phyloP scores from a whole-genome alignment of 2,888 invertebrate genomes.

The Agrilus cyanescens region DNA sequence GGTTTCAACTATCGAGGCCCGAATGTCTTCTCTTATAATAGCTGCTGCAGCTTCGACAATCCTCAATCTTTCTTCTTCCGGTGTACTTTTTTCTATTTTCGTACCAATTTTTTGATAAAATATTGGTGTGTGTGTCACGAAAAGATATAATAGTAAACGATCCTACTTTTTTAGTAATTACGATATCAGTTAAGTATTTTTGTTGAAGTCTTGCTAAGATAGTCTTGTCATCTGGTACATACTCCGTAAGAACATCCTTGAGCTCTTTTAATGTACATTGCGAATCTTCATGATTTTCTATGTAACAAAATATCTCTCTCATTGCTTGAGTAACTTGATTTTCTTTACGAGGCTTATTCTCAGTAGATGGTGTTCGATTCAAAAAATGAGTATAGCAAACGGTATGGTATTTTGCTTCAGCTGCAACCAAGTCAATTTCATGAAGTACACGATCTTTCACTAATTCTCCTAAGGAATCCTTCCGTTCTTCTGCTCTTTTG shows the following conservation, averaged over 20 bases:
- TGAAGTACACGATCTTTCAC: constrained; percentile 18
- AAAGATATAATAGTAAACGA: constrained; percentile 26
- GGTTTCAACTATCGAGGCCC: constrained; percentile 25
- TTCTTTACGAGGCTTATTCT: constrained; percentile 24
- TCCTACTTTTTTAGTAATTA: constrained; percentile 20
- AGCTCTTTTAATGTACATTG: constrained; percentile 30
- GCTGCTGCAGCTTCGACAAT: constrained; percentile 30
- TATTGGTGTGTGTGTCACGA: constrained; percentile 24
- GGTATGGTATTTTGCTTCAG: constrained; percentile 27
- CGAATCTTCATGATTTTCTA: constrained; percentile 22
- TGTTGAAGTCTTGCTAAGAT: constrained; percentile 23
- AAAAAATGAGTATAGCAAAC: constrained; percentile 27
- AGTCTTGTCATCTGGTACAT: constrained; percentile 26
- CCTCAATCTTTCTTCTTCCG: constrained; percentile 23
- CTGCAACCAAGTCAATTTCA: constrained; percentile 17
- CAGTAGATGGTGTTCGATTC: constrained; percentile 22
- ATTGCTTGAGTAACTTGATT: constrained; percentile 29
- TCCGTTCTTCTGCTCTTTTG: constrained; percentile 26
- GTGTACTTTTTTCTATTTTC: constrained; percentile 23
- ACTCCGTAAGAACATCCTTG: constrained; percentile 21
- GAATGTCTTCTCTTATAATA: constrained; percentile 30
- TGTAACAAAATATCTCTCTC: constrained; percentile 27
- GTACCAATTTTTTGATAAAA: constrained; percentile 27
- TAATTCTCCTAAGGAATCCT: constrained; percentile 23
- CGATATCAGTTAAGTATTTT: constrained; percentile 18